These are phyloP conservation scores for Vipera latastei DNA, from an alignment of 2,797 vertebrate genomes.

Conservation along the genomic window DNA sequence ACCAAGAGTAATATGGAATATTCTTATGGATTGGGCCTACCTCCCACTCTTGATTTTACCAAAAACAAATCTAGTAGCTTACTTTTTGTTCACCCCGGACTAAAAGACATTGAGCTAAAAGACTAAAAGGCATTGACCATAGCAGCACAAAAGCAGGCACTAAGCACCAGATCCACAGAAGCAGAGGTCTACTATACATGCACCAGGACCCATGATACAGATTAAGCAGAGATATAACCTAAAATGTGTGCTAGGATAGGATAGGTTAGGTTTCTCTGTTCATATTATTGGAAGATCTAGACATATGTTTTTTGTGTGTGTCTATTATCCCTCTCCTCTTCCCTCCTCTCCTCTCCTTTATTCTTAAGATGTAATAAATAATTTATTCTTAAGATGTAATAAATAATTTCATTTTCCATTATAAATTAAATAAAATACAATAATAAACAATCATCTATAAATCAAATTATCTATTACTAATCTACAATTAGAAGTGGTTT, in stretches of 20 bases:
- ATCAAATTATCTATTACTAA: neutral
- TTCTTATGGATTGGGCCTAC: neutral
- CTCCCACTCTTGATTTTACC: too few species aligned
- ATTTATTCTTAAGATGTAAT: neutral
- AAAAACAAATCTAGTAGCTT: neutral
- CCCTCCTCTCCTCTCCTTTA: neutral
- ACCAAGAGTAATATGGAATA: neutral
- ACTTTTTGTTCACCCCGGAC: neutral
- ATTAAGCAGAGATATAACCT: neutral
- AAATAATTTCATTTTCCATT: neutral
- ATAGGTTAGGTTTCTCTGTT: neutral
- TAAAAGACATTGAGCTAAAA: neutral
- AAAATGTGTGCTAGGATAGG: neutral
- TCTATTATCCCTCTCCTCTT: neutral
- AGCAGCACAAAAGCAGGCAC: neutral
- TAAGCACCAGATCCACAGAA: neutral
- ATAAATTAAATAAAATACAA: neutral
- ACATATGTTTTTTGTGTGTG: neutral
- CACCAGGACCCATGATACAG: neutral
- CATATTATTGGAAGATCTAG: neutral
- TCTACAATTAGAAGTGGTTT: neutral
- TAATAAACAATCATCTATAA: neutral
- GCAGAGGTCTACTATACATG: neutral
- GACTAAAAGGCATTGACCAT: neutral
- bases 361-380: neutral